Conservation (phyloP, 2,113 vertebrate genomes). For the Dromiciops gliroides region DNA sequence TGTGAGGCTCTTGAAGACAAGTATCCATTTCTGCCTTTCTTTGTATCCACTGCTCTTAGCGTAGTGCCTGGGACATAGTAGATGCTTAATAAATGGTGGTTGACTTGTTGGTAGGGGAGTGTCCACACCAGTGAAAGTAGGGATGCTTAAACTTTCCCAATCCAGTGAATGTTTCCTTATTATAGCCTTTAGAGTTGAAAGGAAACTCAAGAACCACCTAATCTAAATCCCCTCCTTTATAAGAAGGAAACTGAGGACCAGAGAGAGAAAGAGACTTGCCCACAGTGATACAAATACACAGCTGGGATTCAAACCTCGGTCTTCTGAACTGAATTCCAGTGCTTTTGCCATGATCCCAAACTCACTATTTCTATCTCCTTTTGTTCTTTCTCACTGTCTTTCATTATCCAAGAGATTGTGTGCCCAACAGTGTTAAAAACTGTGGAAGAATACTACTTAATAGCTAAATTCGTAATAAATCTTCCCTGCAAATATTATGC, state of each 20-base stretch:
- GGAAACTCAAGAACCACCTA: background rate
- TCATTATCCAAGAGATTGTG: background rate
- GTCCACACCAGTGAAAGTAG: background rate
- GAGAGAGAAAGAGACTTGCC: background rate
- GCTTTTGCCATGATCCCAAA: background rate
- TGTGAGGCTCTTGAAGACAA: background rate
- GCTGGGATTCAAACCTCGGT: background rate
- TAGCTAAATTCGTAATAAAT: background rate
- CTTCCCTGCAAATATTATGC: background rate
- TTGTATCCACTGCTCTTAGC: background rate
- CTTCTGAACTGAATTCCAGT: background rate
- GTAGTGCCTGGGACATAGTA: background rate
- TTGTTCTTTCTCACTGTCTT: background rate
- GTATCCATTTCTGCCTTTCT: background rate
- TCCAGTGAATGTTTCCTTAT: background rate
- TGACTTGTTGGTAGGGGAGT: background rate
- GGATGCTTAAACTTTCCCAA: no score
- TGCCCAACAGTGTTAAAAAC: background rate
- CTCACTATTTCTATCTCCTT: no score
- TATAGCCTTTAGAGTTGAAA: background rate
- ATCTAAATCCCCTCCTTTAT: background rate
- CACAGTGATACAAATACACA: background rate
- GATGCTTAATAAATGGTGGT: background rate
- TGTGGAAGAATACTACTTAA: background rate
- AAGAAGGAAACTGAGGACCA: background rate